These are phyloP conservation scores for Argopecten irradians DNA, from an alignment of 1,140 invertebrate genomes.

Conservation along the genomic window DNA sequence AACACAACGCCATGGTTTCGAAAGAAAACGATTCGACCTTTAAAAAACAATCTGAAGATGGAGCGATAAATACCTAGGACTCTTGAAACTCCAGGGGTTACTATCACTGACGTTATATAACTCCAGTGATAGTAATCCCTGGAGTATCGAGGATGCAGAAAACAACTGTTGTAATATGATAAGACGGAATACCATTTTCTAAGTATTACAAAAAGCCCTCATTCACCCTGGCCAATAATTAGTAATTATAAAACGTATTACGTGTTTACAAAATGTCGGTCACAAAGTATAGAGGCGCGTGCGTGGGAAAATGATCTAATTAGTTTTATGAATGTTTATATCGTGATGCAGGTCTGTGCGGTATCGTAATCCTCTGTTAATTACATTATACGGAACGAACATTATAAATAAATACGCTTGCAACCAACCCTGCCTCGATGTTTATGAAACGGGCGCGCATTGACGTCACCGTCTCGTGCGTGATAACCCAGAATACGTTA, in stretches of 20 bases:
- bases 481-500: neutral
- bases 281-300: neutral
- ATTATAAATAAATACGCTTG: neutral
- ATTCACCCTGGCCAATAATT: neutral
- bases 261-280: no score
- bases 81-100: no score
- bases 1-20: no score
- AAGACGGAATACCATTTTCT: no score
- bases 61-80: no score
- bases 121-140: no score
- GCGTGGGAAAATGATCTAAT: neutral
- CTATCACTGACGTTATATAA: no score
- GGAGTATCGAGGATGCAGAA: no score
- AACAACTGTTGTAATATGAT: no score
- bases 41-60: no score
- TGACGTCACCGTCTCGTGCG: conserved; percentile 12
- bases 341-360: neutral
- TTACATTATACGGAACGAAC: neutral
- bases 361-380: neutral
- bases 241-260: neutral
- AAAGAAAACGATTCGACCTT: no score
- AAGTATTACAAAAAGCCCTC: no score
- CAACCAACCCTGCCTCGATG: neutral
- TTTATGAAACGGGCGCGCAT: neutral
- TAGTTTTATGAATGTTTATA: conserved; percentile 1